A percentile compares a stretch with the other conserved stretches of the same genome.
Evolutionary conservation across 2,797 vertebrate genomes (phyloP).

Genomic region (Botia almorhae): DNA sequence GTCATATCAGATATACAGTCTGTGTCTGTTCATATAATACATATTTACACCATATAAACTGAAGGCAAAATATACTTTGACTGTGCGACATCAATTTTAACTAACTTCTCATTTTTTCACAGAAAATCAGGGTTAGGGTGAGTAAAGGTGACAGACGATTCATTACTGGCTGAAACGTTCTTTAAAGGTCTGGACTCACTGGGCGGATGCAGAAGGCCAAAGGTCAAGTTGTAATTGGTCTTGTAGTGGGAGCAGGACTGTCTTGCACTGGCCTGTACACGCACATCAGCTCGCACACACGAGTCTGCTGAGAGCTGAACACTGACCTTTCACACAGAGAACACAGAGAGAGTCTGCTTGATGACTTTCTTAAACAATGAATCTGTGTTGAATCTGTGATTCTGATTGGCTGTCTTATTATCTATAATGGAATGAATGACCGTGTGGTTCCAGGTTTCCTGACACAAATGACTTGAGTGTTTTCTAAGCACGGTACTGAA

Average conservation of each 20-base stretch:
- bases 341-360: constrained; percentile 17
- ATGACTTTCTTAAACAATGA: constrained; percentile 7
- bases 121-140: no score
- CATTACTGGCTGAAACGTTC: not conserved
- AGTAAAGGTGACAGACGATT: no score
- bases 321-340: constrained; percentile 15
- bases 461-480: no score
- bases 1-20: not conserved
- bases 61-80: no score
- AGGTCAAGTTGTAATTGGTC: constrained; percentile 75
- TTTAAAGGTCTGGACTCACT: constrained; percentile 44
- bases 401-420: not conserved
- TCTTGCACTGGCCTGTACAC: constrained; percentile 80
- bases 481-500: no score
- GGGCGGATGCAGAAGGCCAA: constrained; percentile 90
- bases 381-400: no score
- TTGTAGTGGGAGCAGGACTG: constrained; percentile 85
- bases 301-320: constrained; percentile 61
- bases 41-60: no score
- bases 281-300: constrained; percentile 91
- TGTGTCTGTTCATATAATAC: no score
- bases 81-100: no score
- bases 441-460: no score
- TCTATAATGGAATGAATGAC: not conserved
- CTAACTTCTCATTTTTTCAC: not conserved